A percentile compares a stretch with the other conserved stretches of the same genome.
phyloP scores from a whole-genome alignment of 2,113 vertebrate species.

The Todiramphus chloris region DNA sequence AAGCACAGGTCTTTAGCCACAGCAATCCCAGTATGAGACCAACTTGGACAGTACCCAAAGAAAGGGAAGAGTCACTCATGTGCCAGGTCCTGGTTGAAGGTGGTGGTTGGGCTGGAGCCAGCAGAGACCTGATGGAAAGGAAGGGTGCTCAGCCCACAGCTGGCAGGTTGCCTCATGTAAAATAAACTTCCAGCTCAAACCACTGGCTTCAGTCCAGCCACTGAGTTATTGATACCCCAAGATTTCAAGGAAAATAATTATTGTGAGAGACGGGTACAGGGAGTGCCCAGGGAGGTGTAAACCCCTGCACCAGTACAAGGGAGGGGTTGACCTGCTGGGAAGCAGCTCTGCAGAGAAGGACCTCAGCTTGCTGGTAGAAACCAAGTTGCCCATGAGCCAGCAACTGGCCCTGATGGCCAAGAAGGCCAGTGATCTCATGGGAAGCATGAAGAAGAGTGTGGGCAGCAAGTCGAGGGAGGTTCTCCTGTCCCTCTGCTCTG shows the following conservation, averaged over 20 bases:
- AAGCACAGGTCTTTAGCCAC: not conserved
- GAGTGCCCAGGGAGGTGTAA: no score
- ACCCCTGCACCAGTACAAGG: no score
- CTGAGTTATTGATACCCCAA: not conserved
- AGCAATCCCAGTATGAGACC: accelerated
- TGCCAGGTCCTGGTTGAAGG: not conserved
- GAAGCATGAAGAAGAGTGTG: no score
- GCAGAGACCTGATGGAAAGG: not conserved
- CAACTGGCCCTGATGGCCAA: no score
- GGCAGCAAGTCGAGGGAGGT: no score
- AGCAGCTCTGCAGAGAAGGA: no score
- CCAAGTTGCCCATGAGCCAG: no score
- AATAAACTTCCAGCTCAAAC: not conserved
- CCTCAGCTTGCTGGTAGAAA: no score
- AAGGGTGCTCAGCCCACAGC: not conserved
- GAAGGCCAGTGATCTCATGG: no score
- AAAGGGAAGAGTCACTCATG: not conserved
- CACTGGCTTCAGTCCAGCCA: not conserved
- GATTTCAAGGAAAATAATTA: not conserved
- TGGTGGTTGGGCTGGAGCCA: not conserved
- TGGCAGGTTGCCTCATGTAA: not conserved
- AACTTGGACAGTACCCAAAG: accelerated
- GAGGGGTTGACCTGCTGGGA: no score
- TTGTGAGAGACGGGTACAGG: not conserved
- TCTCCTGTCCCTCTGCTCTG: no score